Evolutionary conservation across 2,888 invertebrate species (phyloP), one percentile per base, ranked within the genome.

Genomic region (Endotricha flammealis): DNA sequence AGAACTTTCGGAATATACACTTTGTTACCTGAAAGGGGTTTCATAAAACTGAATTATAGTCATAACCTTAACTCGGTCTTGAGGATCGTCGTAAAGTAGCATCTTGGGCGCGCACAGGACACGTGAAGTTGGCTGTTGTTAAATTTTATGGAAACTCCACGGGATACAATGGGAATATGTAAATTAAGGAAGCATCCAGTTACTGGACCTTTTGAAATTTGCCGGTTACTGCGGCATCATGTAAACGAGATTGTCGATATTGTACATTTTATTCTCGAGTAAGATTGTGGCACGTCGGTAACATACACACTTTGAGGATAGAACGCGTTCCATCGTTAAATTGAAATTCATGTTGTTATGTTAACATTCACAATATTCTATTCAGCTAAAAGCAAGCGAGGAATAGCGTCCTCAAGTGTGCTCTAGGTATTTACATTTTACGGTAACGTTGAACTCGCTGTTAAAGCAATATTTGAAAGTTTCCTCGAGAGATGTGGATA

Each of bases 41-140:
- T 75, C 82, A 82, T 85, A 85, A 85, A 81, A 80, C 76, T 78
- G 75, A 85, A 81, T 81, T 82, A 85, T 83, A 72, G 76, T 63
- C 52, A 80, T 85, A 82, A 81, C 79, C 75, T 73, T 74, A 75
- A 81, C 74, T 82, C 64, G 74, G 72, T 74, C 74, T 78, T 66
- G 68, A 73, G 73, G 68, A 79, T 74, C 66, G 72, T 70, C 81
- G 66, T 82, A 82, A 85, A 85, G 73, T 72, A 80, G 66, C 80
- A 75, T 80, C 78, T 77, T 71, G 69, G 70, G 71, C 63, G 58
- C 72, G 69, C 64, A 48, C 65, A 80, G 78, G 80, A 79, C 79
- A 80, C 73, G 67, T 72, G 72, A 70, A 71, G 65, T 68, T 59
- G 64, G 57, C 57, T 70, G 81, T 63, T 77, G 77, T 81, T 75